A percentile compares a stretch with the other conserved stretches of the same genome.
Evolutionary conservation across 2,888 invertebrate genomes (phyloP).

Genomic region (Thecophora atra): DNA sequence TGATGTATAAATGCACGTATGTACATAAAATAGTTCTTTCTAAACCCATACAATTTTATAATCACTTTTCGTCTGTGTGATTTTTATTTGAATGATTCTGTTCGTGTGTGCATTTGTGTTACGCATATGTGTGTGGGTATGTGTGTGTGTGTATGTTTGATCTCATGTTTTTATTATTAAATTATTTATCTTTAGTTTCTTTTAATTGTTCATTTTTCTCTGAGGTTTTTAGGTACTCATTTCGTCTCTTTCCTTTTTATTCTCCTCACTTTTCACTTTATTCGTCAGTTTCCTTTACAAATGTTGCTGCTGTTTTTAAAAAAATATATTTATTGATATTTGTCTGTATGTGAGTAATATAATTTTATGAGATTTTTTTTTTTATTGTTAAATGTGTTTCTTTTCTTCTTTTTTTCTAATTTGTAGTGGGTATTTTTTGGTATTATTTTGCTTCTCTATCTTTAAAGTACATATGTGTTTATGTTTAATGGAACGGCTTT

Average conservation of each 20-base stretch:
- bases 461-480: conserved; percentile 5
- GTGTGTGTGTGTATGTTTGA: neutral
- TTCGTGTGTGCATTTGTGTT: neutral
- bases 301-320: conserved; percentile 36
- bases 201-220: conserved; percentile 25
- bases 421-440: neutral
- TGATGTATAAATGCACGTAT: conserved; percentile 6
- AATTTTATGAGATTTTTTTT: conserved; percentile 11
- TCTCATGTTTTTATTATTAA: conserved; percentile 17
- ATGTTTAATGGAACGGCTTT: conserved; percentile 42
- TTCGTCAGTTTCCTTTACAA: conserved; percentile 20
- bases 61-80: neutral
- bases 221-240: conserved; percentile 32
- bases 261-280: neutral
- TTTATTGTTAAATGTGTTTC: neutral
- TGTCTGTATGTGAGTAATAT: conserved; percentile 10
- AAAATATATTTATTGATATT: conserved; percentile 29
- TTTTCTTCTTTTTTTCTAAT: conserved; percentile 10
- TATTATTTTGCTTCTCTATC: conserved; percentile 6
- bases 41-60: neutral
- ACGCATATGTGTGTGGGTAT: conserved; percentile 5
- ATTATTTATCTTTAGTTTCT: no score
- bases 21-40: neutral
- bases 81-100: neutral
- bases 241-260: neutral